A percentile compares a stretch with the other conserved stretches of the same genome.
These are phyloP conservation scores for Leuciscus waleckii DNA, from an alignment of 2,797 vertebrate genomes.

Conservation along the genomic window DNA sequence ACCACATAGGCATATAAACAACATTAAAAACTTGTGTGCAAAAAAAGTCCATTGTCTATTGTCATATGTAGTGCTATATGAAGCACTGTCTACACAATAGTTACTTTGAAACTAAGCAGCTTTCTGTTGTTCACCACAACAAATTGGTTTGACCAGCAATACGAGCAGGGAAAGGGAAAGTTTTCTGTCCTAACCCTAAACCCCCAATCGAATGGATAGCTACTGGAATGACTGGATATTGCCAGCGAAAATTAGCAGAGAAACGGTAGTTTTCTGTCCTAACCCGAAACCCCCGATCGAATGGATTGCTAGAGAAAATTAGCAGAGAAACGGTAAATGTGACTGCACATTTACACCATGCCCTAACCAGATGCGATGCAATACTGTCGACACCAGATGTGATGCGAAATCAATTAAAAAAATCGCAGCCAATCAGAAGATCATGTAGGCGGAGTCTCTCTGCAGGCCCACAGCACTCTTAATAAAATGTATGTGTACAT, in stretches of 20 bases:
- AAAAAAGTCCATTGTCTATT: no score
- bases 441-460: not conserved
- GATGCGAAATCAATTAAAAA: not conserved
- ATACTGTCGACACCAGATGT: not conserved
- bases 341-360: not conserved
- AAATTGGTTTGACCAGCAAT: not conserved
- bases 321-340: not conserved
- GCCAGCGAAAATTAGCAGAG: no score
- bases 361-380: not conserved
- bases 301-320: not conserved
- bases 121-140: not conserved
- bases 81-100: not conserved
- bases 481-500: not conserved
- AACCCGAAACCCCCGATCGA: no score
- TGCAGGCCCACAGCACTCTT: not conserved
- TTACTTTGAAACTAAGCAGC: not conserved
- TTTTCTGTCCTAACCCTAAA: not conserved
- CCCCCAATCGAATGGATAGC: no score
- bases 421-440: not conserved
- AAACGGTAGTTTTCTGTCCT: no score
- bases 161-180: not conserved
- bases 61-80: not conserved
- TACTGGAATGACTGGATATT: no score
- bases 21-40: no score
- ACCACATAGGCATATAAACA: no score